Base-by-base conservation (phyloP, 2,797 vertebrate species). In the Eutrigla gurnardus region DNA sequence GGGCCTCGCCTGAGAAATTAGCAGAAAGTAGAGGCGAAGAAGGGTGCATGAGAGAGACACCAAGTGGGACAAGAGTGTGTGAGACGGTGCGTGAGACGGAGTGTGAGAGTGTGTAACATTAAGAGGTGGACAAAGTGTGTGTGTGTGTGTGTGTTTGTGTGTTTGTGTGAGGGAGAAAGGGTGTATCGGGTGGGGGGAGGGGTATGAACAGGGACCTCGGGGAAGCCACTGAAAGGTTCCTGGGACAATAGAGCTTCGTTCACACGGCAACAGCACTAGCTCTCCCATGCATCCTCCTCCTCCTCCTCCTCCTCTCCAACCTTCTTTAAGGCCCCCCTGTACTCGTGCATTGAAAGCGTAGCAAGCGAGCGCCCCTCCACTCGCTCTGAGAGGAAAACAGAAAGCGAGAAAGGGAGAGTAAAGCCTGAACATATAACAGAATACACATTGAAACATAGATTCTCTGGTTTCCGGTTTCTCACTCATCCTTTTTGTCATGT, bases 141-240 rank as follows among this genome's bases (percentile, higher is more conserved):
- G 40, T 42, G 40, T 42, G 63, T 81, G 54, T 65, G 36, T 70
- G 32, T 81, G 7, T 82, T 59, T 79, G 61, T 83, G 32, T 67
- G 61, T 76, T 60, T 52, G 37, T 58, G 57, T 54, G 57, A 42
- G 75, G 67, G 73, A 59, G 47, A 64, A 73, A 74, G 68, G 74
- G 83, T 68, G 88, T 70, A 54, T 80, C 17, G 64, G 49, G 75
- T 85, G 55, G 87, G 89, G 91, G 89, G 88, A 91, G 72, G 91
- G 92, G 88, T 86, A 82, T 14, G 61, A 93, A 74, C 65, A 83
- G 86, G 87, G 92, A 93, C 93, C 94, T 94, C 91, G 66, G 93
- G 94, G 94, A 93, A 94, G 88, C 90, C 89, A 84, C 89, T 95
- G 93, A 95, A 95, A 95, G 93, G 92, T 94, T 95, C 92, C 89